phyloP scores from a whole-genome alignment of 2,888 invertebrate genomes.

The Chouioia cunea region DNA sequence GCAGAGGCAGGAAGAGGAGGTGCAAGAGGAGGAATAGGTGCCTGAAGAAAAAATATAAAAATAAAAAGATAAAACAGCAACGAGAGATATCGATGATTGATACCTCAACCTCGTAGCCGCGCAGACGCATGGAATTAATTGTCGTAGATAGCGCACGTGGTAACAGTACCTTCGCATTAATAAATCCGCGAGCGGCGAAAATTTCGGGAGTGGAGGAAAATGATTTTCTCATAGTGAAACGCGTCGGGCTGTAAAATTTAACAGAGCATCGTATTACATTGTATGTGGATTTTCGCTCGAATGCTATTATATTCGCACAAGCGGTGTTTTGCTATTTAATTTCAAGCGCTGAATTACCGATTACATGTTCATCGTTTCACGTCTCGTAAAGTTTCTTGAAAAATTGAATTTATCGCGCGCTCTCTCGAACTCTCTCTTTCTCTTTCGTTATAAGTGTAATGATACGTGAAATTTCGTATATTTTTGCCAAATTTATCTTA shows the following conservation, averaged over 20 bases:
- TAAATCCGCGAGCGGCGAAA: conserved; percentile 27
- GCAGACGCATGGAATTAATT: conserved; percentile 39
- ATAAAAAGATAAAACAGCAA: conserved; percentile 6
- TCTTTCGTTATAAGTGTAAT: too few species aligned
- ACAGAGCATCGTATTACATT: conserved; percentile 16
- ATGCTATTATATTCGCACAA: neutral
- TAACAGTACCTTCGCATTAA: conserved; percentile 19
- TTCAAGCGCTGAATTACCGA: conserved; percentile 4
- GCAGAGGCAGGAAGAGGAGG: conserved; percentile 13
- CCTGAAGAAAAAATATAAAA: conserved; percentile 2
- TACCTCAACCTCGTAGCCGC: conserved; percentile 11
- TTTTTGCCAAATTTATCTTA: too few species aligned
- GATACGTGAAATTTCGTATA: too few species aligned
- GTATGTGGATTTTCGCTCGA: neutral
- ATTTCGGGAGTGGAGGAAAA: conserved; percentile 3
- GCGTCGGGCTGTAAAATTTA: conserved; percentile 23
- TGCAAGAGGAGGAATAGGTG: conserved; percentile 22
- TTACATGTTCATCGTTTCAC: neutral
- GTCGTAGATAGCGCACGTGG: conserved; percentile 3
- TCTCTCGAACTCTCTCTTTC: too few species aligned
- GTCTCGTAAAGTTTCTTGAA: conserved; percentile 10
- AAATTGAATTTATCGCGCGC: too few species aligned
- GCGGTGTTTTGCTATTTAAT: conserved; percentile 24
- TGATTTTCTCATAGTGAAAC: conserved; percentile 36
- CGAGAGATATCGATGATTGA: conserved; percentile 44